These are phyloP conservation scores for Tenualosa ilisha DNA, from an alignment of 2,797 vertebrate genomes.

Conservation along the genomic window DNA sequence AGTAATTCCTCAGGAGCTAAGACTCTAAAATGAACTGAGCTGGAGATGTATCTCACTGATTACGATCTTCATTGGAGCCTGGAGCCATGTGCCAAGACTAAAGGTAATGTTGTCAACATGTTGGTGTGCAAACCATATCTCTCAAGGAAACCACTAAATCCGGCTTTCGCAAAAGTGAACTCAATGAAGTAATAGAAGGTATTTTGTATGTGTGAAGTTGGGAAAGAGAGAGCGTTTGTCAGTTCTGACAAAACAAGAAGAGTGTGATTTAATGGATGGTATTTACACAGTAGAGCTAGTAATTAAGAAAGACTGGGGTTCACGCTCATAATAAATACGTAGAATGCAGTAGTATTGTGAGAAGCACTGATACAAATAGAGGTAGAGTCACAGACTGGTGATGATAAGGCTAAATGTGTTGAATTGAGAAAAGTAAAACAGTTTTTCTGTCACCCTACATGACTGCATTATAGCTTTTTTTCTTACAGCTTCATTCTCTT, in stretches of 20 bases:
- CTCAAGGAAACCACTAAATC: background rate
- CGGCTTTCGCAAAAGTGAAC: background rate
- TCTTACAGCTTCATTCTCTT: background rate
- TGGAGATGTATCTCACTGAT: background rate
- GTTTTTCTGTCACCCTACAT: background rate
- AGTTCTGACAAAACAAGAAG: background rate
- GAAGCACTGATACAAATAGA: conserved; percentile 8
- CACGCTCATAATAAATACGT: background rate
- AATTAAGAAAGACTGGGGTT: background rate
- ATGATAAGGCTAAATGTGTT: background rate
- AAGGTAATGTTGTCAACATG: conserved; percentile 8
- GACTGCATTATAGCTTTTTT: background rate
- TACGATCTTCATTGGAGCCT: background rate
- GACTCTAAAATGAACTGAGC: conserved; percentile 16
- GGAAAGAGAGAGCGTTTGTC: background rate
- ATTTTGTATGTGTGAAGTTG: background rate
- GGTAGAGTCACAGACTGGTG: background rate
- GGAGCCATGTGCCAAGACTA: conserved; percentile 3
- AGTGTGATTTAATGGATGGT: background rate
- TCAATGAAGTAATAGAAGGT: background rate
- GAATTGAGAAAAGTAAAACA: background rate
- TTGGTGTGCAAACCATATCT: background rate
- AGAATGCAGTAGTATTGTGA: background rate
- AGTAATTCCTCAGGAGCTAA: conserved; percentile 2
- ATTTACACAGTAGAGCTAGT: background rate